Evolutionary conservation across 2,888 invertebrate genomes (phyloP), one percentile per base, ranked within the genome.

Genomic region (Hermaeophaga mercurialis): DNA sequence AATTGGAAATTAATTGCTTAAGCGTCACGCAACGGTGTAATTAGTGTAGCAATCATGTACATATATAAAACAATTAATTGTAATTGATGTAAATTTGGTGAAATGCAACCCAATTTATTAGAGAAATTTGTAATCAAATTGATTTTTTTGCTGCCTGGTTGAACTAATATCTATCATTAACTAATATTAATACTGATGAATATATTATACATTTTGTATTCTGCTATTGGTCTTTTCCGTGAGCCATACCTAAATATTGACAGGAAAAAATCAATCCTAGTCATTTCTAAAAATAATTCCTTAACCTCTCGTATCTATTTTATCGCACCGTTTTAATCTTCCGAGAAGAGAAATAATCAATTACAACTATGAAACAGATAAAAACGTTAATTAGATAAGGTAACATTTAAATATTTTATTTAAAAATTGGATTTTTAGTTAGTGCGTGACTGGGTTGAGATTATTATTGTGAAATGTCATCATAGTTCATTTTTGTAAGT

Each of bases 201-300:
- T 9, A 3, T 6, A 6, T 8, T 28, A 28, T 28, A 6, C 2
- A 28, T n/a, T n/a, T n/a, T n/a, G n/a, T n/a, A n/a, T n/a, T n/a
- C n/a, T n/a, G n/a, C n/a, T n/a, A n/a, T n/a, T n/a, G n/a, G n/a
- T n/a, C n/a, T n/a, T n/a, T 22, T 22, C 22, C 3, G 22, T 22
- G 22, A 5, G 22, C 4, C 7, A 22, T 5, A 22, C 3, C 3
- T 22, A 22, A 22, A 22, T 7, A 7, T 7, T 3, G 7, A 22
- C 7, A 11, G n/a, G 2, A 1, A 2, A 3, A 11, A 31, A 31
- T 31, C 31, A 39, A 7, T 39, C n/a, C 5, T 19, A 39, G 7
- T 39, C 39, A 39, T 39, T 39, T 19, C 39, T 39, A 39, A 11
- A 39, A 39, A 39, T 39, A 39, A 39, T 18, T 11, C 19, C 18